A percentile compares a stretch with the other conserved stretches of the same genome.
Evolutionary conservation across 2,113 vertebrate species (phyloP).

Genomic region (Sminthopsis crassicaudata): DNA sequence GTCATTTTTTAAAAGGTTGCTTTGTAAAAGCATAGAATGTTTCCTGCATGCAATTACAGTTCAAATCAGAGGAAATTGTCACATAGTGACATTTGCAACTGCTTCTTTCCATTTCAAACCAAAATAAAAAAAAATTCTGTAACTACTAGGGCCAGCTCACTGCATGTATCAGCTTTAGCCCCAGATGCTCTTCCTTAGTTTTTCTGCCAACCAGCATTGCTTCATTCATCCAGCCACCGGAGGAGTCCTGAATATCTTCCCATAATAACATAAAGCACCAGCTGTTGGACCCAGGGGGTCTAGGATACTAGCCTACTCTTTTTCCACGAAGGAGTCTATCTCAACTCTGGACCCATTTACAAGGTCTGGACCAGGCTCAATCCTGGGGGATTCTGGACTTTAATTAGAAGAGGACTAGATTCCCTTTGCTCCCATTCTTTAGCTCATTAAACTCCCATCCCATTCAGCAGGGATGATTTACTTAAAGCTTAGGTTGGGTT

Average conservation of each 20-base stretch:
- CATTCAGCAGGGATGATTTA: not conserved
- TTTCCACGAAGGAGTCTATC: not conserved
- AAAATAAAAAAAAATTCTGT: not conserved
- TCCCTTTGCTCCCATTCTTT: not conserved
- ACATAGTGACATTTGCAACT: not conserved
- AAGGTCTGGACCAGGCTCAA: not conserved
- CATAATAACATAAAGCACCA: not conserved
- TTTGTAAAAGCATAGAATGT: not conserved
- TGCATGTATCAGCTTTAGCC: too few species aligned
- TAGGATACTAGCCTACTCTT: not conserved
- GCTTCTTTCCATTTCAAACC: not conserved
- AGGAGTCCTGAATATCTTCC: not conserved
- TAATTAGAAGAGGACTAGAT: not conserved
- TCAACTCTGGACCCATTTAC: not conserved
- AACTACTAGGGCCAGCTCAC: not conserved
- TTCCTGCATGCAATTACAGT: slow-evolving; percentile 11
- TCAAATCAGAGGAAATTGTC: slow-evolving; percentile 4
- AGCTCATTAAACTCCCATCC: not conserved
- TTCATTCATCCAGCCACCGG: not conserved
- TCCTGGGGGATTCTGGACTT: not conserved
- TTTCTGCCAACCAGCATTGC: not conserved
- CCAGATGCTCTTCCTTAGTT: not conserved
- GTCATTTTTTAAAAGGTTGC: not conserved
- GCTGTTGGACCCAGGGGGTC: not conserved
- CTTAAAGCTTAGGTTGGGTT: not conserved